These are phyloP conservation scores for Pentamera pediparva DNA, from an alignment of 53 echinoderm and acorn worm species.

Conservation along the genomic window DNA sequence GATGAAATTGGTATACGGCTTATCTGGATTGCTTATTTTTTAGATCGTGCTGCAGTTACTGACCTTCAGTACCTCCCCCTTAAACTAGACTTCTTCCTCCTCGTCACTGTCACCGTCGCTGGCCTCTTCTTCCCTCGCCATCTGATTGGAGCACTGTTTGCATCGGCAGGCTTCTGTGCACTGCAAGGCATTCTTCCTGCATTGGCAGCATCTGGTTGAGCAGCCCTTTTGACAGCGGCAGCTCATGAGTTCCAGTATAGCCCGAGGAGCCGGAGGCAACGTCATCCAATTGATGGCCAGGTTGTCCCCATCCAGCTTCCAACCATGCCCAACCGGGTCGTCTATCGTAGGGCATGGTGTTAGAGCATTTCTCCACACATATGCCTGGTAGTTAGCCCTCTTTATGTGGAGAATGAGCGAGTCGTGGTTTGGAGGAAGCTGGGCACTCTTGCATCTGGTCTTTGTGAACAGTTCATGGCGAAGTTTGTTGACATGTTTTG, in stretches of 20 bases:
- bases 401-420: neutral
- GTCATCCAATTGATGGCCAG: constrained; percentile 4
- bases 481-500: neutral
- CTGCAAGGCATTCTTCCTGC: neutral
- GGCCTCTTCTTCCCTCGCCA: neutral
- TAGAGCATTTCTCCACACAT: constrained; percentile 20
- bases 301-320: constrained; percentile 4
- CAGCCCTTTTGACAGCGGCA: constrained; percentile 10
- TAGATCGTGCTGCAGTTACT: no score
- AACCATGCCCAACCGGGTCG: neutral
- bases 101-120: constrained; percentile 4
- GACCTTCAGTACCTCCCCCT: no score
- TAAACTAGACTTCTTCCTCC: neutral
- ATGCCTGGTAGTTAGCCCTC: constrained; percentile 7
- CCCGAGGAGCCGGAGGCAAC: constrained; percentile 8
- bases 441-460: neutral
- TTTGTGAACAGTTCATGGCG: neutral
- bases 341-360: neutral
- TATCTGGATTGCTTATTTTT: no score
- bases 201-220: neutral
- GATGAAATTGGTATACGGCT: no score
- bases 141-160: neutral
- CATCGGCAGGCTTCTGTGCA: constrained; percentile 17
- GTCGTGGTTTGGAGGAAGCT: neutral
- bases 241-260: constrained; percentile 9